Evolutionary conservation across 2,797 vertebrate genomes (phyloP), one percentile per base, ranked within the genome.

Genomic region (Urophycis tenuis): DNA sequence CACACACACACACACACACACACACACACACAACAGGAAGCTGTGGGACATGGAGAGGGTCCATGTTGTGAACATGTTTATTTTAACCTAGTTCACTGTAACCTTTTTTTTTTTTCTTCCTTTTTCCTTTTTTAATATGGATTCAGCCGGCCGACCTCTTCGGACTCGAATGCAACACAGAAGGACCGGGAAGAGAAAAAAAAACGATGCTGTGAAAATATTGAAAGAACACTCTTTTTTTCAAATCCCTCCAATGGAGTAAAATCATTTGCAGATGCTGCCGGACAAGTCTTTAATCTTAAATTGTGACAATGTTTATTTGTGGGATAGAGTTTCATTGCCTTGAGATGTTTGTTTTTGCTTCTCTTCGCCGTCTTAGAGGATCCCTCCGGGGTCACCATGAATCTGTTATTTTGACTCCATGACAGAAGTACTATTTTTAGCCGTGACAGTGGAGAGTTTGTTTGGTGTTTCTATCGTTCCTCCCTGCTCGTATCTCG

Each of bases 21-120:
- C n/a, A n/a, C n/a, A n/a, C 83, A 87, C 85, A 90, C 88, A 93
- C n/a, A 93, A 93, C 92, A 93, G 91, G 92, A 93, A 92, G 90
- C 79, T 67, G 85, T 29, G 69, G 89, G 85, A 85, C 89, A 84
- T 86, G 82, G 88, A 86, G 88, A 86, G 89, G 88, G 91, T 90
- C 88, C 30, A 33, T 87, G 85, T 90, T 82, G 85, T 79, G 76
- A 88, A 85, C 86, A 80, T 85, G 84, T 89, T 90, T 89, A 83
- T 88, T 87, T 88, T 88, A 78, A 72, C 32, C 22, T 74, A 78
- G 41, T 79, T 78, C 76, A 74, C 36, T 49, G 74, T 78, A 75
- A 69, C 72, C 36, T 74, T 76, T 67, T 30, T 31, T 81, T 79
- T 12, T 22, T n/a, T n/a, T n/a, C n/a, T n/a, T n/a, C n/a, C 72